These are phyloP conservation scores for Hoplostethus mediterraneus DNA, from an alignment of 2,797 vertebrate genomes.

Conservation along the genomic window DNA sequence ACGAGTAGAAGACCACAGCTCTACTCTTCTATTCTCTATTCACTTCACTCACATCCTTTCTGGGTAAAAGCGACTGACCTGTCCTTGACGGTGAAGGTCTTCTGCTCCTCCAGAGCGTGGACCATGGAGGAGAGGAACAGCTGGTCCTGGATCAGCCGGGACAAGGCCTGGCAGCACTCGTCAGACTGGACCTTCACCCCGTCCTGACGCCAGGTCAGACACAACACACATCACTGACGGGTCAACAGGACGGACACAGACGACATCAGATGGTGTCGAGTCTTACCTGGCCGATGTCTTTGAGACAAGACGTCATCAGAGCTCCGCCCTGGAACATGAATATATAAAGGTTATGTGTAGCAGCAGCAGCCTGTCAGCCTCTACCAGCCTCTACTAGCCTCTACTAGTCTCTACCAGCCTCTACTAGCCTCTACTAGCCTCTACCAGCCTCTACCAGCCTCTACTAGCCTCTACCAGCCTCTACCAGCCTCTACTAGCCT, in stretches of 20 bases:
- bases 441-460: no score
- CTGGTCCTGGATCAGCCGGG: conserved; percentile 90
- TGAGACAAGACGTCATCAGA: conserved; percentile 70
- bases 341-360: no score
- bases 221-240: conserved; percentile 7
- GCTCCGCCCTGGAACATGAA: conserved; percentile 62
- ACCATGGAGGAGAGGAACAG: conserved; percentile 92
- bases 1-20: no score
- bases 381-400: no score
- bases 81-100: conserved; percentile 92
- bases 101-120: conserved; percentile 94
- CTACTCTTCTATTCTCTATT: no score
- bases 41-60: not conserved
- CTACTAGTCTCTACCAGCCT: no score
- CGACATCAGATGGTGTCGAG: not conserved
- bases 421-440: no score
- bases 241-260: not conserved
- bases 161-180: conserved; percentile 86
- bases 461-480: no score
- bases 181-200: conserved; percentile 75
- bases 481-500: no score
- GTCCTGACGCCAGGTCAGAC: conserved; percentile 65
- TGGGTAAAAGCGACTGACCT: conserved; percentile 81
- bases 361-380: not conserved
- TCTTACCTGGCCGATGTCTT: conserved; percentile 81